These are phyloP conservation scores for Arctocebus calabarensis DNA, from an alignment of 2,797 vertebrate genomes.

Conservation along the genomic window DNA sequence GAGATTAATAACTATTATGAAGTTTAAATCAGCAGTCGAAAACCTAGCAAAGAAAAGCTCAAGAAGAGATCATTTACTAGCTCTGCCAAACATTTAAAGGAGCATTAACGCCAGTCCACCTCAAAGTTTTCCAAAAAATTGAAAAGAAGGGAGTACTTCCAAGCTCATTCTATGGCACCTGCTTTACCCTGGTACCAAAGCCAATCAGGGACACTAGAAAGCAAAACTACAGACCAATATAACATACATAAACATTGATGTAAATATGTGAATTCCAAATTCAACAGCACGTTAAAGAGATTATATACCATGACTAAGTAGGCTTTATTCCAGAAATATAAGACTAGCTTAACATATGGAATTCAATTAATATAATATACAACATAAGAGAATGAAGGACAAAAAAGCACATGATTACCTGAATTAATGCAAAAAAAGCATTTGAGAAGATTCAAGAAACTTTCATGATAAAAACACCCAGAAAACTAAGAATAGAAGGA, in stretches of 20 bases:
- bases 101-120: not conserved
- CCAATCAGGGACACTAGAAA: not conserved
- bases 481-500: not conserved
- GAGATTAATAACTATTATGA: too few species aligned
- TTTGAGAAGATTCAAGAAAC: not conserved
- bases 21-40: not conserved
- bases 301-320: not conserved
- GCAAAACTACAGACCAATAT: not conserved
- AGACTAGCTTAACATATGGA: not conserved
- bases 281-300: not conserved
- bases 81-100: not conserved
- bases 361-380: not conserved
- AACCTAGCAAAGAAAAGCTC: not conserved
- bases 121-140: not conserved
- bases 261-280: not conserved
- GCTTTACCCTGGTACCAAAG: not conserved
- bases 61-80: not conserved
- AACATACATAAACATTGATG: not conserved
- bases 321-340: not conserved
- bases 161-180: too few species aligned
- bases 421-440: not conserved
- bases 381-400: not conserved
- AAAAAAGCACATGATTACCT: not conserved
- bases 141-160: too few species aligned
- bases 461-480: not conserved